Evolutionary conservation across 1,140 invertebrate genomes (phyloP), one percentile per base, ranked within the genome.

Genomic region (Pogonognathellus flavescens): DNA sequence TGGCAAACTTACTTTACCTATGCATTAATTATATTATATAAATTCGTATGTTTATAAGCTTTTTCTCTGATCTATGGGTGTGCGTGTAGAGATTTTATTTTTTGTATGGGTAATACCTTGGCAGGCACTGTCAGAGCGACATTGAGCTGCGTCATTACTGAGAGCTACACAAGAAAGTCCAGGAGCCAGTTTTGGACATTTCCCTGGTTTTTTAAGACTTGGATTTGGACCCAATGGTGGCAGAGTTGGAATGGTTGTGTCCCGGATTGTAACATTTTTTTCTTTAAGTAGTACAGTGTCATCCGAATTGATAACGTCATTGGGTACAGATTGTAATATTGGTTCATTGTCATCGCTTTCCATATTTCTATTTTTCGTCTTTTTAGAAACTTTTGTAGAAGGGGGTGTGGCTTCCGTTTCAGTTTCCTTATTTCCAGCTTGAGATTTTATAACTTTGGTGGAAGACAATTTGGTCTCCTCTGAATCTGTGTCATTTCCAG

Each of bases 191-290:
- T 18, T 8, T 57, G 80, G 80, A 22, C 80, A 81, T 81, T 81
- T 81, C 20, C 80, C 80, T 18, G 80, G 80, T 55, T 81, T 81
- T 18, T 81, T 81, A 7, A 81, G n/a, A 53, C 7, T 76, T 0
- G 70, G 70, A 18, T 76, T n/a, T 9, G 70, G 70, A 16, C 70
- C 70, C 3, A 76, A 7, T 50, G 70, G 70, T 13, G 70, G 70
- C 18, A 49, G 8, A 55, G 80, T 55, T 11, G 80, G 53, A 22
- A 81, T 20, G 1, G 52, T 81, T 6, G 31, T 55, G 52, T 76
- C 70, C 49, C n/a, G 49, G 9, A 49, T 50, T 10, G 70, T 50
- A 31, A 18, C 41, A 11, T 76, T 76, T 31, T 76, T 50, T 50
- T 76, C 70, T 31, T n/a, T 76, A 6, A 31, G 7, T 49, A 41